A percentile compares a stretch with the other conserved stretches of the same genome.
Conservation (phyloP, 92 coral and sea anemone species). For the Actinostola sp. region DNA sequence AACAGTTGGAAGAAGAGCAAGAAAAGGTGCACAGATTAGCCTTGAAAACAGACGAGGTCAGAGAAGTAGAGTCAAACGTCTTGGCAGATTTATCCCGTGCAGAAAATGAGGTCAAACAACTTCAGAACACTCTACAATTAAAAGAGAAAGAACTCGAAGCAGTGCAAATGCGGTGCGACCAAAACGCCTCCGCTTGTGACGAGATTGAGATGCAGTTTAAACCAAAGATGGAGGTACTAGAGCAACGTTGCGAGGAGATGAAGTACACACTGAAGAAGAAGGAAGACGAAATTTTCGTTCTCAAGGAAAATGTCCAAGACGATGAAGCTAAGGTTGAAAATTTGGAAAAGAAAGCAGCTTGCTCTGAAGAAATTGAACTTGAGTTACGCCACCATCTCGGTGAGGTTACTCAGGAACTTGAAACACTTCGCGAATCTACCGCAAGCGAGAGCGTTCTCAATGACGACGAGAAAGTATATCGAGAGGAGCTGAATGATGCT, state of each 20-base stretch:
- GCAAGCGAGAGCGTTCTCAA: constrained; percentile 1
- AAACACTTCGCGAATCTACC: constrained; percentile 22
- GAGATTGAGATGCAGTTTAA: constrained; percentile 48
- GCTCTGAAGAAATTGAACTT: constrained; percentile 73
- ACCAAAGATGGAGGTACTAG: constrained; percentile 35
- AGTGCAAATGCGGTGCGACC: constrained; percentile 17
- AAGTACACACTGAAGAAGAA: constrained; percentile 68
- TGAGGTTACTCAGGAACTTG: constrained; percentile 80
- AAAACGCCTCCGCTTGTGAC: constrained; percentile 13
- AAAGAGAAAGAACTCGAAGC: constrained; percentile 43
- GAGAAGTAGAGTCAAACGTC: constrained; percentile 10
- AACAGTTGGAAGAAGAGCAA: constrained; percentile 66
- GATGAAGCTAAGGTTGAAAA: constrained; percentile 48
- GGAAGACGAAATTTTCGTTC: constrained; percentile 74
- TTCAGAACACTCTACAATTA: constrained; percentile 12
- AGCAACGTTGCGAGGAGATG: constrained; percentile 63
- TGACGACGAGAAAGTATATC: constrained; percentile 16
- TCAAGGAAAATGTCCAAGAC: constrained; percentile 51
- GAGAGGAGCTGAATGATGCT: constrained; percentile 26
- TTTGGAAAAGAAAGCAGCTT: constrained; percentile 62
- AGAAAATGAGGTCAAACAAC: constrained; percentile 41
- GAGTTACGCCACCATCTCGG: constrained; percentile 85
- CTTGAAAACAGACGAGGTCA: not conserved
- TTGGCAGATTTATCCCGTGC: constrained; percentile 37
- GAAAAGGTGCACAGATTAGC: constrained; percentile 22